Percentiles rank a stretch among this genome's conserved stretches.
phyloP scores from a whole-genome alignment of 2,888 invertebrate species.

The Zele albiditarsus region DNA sequence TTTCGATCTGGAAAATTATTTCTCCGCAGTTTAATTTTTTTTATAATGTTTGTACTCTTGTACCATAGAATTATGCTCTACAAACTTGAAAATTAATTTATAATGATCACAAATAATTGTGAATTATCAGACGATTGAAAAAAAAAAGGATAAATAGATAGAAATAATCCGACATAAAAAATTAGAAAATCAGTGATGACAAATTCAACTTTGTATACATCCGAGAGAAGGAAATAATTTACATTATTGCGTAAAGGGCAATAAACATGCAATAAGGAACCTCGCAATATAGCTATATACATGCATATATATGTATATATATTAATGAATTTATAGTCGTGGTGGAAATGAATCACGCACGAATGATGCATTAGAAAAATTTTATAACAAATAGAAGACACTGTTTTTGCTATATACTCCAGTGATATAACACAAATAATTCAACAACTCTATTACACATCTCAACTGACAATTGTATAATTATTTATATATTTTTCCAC shows the following conservation, averaged over 20 bases:
- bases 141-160: not conserved
- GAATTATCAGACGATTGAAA: not conserved
- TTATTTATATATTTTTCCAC: conserved; percentile 34
- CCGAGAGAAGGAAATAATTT: conserved; percentile 29
- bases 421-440: conserved; percentile 45
- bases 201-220: conserved; percentile 26
- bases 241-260: conserved; percentile 34
- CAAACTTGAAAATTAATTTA: too few relatives aligned
- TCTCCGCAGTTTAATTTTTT: too few relatives aligned
- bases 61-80: too few relatives aligned
- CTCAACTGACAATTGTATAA: conserved; percentile 36
- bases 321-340: conserved; percentile 23
- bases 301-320: not conserved
- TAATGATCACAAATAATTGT: not conserved
- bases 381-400: conserved; percentile 39
- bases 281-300: conserved; percentile 13
- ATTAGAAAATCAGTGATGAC: conserved; percentile 18
- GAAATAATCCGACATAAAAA: not conserved
- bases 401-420: not conserved
- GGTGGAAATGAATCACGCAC: conserved; percentile 29
- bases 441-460: conserved; percentile 38
- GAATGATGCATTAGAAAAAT: conserved; percentile 32
- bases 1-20: too few relatives aligned
- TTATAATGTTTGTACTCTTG: too few relatives aligned
- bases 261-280: conserved; percentile 49